Evolutionary conservation across 2,888 invertebrate genomes (phyloP).

Genomic region (Metalampra italica): DNA sequence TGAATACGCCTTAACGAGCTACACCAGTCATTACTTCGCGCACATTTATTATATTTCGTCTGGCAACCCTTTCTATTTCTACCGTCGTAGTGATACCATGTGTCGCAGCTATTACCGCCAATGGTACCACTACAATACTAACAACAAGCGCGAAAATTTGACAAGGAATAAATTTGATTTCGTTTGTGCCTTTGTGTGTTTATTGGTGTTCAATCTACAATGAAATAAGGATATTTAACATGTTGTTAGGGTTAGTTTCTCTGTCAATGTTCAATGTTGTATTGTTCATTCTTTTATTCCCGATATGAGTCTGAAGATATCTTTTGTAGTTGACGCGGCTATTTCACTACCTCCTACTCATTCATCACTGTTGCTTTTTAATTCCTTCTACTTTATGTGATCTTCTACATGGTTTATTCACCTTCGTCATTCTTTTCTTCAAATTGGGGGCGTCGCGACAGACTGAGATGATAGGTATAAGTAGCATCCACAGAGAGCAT

Average conservation of each 20-base stretch:
- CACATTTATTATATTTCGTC: constrained; percentile 31
- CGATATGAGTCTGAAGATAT: too few relatives aligned
- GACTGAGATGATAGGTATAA: too few relatives aligned
- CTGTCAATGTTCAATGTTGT: too few relatives aligned
- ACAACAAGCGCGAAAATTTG: constrained; percentile 66
- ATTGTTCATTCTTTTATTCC: neutral
- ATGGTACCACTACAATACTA: constrained; percentile 50
- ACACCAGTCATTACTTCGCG: constrained; percentile 34
- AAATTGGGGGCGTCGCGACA: too few relatives aligned
- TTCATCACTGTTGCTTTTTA: too few relatives aligned
- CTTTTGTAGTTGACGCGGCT: too few relatives aligned
- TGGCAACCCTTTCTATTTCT: constrained; percentile 53
- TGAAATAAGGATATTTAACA: constrained; percentile 54
- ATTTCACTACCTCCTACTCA: too few relatives aligned
- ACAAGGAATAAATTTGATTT: constrained; percentile 73
- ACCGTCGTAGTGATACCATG: constrained; percentile 48
- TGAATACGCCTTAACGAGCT: constrained; percentile 41
- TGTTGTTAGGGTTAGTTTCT: constrained; percentile 30
- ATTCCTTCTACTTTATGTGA: too few relatives aligned
- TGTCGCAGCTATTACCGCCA: constrained; percentile 66
- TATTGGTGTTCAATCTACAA: constrained; percentile 51
- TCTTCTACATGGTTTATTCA: too few relatives aligned
- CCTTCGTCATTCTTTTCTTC: too few relatives aligned
- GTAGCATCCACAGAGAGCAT: too few relatives aligned
- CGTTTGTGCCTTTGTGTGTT: constrained; percentile 46